phyloP scores from a whole-genome alignment of 2,888 invertebrate species.

The Athripsodes cinereus region DNA sequence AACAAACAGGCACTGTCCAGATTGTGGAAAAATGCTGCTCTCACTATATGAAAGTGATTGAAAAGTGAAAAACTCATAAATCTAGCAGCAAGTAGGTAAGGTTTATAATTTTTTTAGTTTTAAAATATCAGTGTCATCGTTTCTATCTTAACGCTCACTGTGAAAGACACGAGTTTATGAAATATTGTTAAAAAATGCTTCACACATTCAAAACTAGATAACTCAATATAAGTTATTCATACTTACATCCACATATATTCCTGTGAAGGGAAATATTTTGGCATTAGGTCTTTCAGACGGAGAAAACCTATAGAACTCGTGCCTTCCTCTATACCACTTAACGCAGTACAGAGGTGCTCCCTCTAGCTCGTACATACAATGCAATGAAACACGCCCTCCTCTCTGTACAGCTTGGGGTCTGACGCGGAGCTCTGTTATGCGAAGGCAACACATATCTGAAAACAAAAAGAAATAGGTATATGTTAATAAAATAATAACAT shows the following conservation, averaged over 20 bases:
- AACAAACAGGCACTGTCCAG: too few relatives aligned
- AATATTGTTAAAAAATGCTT: background rate
- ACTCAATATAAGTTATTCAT: background rate
- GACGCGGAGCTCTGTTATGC: constrained; percentile 51
- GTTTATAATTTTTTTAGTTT: too few relatives aligned
- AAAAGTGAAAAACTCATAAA: too few relatives aligned
- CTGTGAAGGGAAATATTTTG: constrained; percentile 60
- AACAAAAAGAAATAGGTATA: constrained; percentile 10
- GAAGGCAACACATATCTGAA: constrained; percentile 34
- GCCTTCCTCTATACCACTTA: constrained; percentile 63
- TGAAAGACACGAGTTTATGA: too few relatives aligned
- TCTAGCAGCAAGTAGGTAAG: too few relatives aligned
- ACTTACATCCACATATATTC: constrained; percentile 63
- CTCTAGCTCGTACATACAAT: constrained; percentile 58
- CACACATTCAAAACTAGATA: background rate
- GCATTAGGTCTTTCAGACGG: constrained; percentile 59
- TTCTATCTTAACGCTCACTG: too few relatives aligned
- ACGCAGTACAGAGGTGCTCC: constrained; percentile 64
- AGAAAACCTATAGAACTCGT: constrained; percentile 62
- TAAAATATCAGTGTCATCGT: too few relatives aligned
- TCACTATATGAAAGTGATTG: too few relatives aligned
- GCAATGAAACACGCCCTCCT: constrained; percentile 53
- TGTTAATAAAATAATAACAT: background rate
- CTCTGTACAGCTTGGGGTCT: constrained; percentile 56
- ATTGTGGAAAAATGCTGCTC: too few relatives aligned